Percentiles rank a stretch among this genome's conserved stretches.
Evolutionary conservation across 2,113 vertebrate genomes (phyloP).

Genomic region (Pseudorasbora parva): DNA sequence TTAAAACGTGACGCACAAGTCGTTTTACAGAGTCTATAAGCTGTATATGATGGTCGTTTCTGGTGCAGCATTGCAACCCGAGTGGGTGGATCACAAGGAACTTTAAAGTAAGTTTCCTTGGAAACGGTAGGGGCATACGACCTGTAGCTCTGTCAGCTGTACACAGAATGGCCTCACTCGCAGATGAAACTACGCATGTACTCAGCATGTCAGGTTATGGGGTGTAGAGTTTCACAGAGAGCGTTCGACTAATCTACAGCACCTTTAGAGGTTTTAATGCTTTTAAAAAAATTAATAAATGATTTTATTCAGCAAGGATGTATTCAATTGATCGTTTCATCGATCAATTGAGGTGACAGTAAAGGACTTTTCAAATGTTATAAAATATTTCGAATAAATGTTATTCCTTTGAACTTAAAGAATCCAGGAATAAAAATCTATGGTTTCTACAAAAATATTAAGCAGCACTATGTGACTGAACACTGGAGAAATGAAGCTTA

Average conservation of each 20-base stretch:
- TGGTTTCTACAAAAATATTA: background rate
- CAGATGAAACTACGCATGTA: background rate
- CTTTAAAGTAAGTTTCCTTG: slow-evolving; percentile 39
- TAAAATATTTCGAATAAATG: background rate
- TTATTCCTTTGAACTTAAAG: background rate
- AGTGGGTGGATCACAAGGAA: background rate
- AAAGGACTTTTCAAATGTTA: too few species aligned
- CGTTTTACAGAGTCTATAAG: background rate
- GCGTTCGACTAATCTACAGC: background rate
- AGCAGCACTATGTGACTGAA: background rate
- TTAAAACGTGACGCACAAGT: background rate
- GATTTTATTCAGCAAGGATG: too few species aligned
- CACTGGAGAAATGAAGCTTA: background rate
- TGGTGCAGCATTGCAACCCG: background rate
- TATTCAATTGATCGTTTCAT: too few species aligned
- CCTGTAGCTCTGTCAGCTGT: slow-evolving; percentile 27
- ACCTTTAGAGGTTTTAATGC: background rate
- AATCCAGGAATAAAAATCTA: background rate
- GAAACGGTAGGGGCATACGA: slow-evolving; percentile 24
- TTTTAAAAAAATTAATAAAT: background rate
- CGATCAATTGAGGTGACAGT: too few species aligned
- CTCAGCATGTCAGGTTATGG: background rate
- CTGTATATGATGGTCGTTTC: background rate
- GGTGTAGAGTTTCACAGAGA: background rate
- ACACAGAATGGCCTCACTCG: background rate